Base-by-base conservation (phyloP, 1,140 invertebrate genomes). In the Daktulosphaira vitifoliae region DNA sequence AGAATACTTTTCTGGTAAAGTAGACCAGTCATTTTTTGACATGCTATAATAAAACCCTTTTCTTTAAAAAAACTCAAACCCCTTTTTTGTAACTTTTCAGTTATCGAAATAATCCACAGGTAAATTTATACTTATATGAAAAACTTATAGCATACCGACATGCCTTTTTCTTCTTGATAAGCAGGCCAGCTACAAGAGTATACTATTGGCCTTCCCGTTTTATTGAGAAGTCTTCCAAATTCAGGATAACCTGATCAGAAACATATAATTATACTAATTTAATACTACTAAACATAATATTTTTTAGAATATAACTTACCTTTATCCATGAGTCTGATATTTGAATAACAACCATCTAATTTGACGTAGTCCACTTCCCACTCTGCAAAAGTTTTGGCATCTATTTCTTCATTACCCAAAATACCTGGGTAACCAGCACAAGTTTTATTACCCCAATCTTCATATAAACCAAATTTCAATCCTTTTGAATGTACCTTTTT, bases 301-400 rank as follows among this genome's bases (percentile, higher is more conserved):
- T n/a, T n/a, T n/a, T n/a, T n/a, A n/a, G n/a, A n/a, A n/a, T n/a
- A n/a, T n/a, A n/a, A n/a, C 26, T 46, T 65, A 71, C 70, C 70
- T 59, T 66, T 50, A 16, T 68, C 66, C 68, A 69, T 69, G n/a
- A 66, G 50, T 11, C 42, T 49, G 37, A 65, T 56, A 70, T 90
- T 82, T 0, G 92, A 83, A 76, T 96, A 89, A 75, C 96, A 98
- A 1, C 93, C 95, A 74, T 98, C 96, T 67, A 98, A 75, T 76
- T 98, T 98, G 0, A 98, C 86, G 72, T 96, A 96, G 73, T 98
- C 95, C 9, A 98, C 90, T 48, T 89, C 87, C 96, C 96, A 98
- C 1, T 89, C 84, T n/a, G 91, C 92, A 79, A 98, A 98, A 2
- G 89, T 91, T 25, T 86, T 77, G 0, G 93, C 92, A 78, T 97